Evolutionary conservation across 2,113 vertebrate genomes (phyloP), one percentile per base, ranked within the genome.

Genomic region (Dunckerocampus dactyliophorus): DNA sequence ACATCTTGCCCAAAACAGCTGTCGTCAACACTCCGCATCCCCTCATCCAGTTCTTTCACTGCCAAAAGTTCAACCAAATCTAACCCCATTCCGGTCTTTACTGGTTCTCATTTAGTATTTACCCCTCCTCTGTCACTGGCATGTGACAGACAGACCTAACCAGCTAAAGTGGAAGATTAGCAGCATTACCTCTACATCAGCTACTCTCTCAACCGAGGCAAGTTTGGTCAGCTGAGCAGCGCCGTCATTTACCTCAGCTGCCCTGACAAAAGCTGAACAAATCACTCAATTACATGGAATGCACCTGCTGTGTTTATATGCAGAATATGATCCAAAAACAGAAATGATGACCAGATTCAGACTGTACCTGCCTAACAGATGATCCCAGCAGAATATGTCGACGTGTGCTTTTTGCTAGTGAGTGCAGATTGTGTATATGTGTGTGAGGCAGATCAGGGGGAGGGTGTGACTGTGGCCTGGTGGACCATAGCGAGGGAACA

Each of bases 101-200:
- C 52, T 22, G 21, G 21, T 22, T 56, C 47, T 61, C 46, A 63
- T 61, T 34, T 70, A 56, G 49, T 59, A 60, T 56, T 50, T 46
- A 69, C 56, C 42, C 49, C 39, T 39, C 43, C 54, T 51, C 53
- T 48, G 58, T 34, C 45, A 22, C 5, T 12, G 57, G 68, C 74
- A 81, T 37, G 74, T 85, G 83, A 87, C 72, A 55, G 65, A 31
- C 60, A 8, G 13, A 58, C 52, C 81, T 69, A 75, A 82, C 76
- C 67, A 75, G 75, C 77, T 85, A 86, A 42, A 86, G 79, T 72
- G 71, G 65, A 49, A 87, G 86, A 88, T 89, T 87, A 88, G 75
- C 77, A 82, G 80, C 70, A 74, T 82, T 82, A 75, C 61, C 57
- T 76, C 74, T 62, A 72, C 81, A 53, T 75, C 75, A 62, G 67